These are phyloP conservation scores for Phalloptychus januarius DNA, from an alignment of 2,797 vertebrate genomes.

Conservation along the genomic window DNA sequence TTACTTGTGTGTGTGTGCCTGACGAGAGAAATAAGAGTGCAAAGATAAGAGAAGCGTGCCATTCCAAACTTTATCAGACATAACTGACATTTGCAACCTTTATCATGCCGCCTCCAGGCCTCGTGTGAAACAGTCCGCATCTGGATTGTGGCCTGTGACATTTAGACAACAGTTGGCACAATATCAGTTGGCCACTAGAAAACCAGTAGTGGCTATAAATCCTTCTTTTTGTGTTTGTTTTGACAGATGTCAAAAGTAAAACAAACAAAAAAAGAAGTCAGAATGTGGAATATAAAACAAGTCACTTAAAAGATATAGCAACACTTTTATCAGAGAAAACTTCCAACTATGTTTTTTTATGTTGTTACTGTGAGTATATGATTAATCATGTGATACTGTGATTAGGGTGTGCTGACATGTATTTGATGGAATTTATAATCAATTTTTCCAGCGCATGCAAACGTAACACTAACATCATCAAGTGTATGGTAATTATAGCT, in stretches of 20 bases:
- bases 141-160: slow-evolving; percentile 78
- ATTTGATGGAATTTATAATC: slow-evolving; percentile 53
- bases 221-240: slow-evolving; percentile 29
- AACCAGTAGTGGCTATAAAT: slow-evolving; percentile 53
- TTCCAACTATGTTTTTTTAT: neutral
- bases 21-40: slow-evolving; percentile 24
- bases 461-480: slow-evolving; percentile 81
- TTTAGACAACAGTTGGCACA: slow-evolving; percentile 78
- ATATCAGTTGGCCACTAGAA: slow-evolving; percentile 67
- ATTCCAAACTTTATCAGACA: slow-evolving; percentile 69
- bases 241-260: slow-evolving; percentile 30
- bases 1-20: slow-evolving; percentile 22
- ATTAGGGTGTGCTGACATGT: slow-evolving; percentile 40
- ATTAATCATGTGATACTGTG: slow-evolving; percentile 12
- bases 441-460: slow-evolving; percentile 62
- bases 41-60: slow-evolving; percentile 63
- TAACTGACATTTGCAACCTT: slow-evolving; percentile 76
- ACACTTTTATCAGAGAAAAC: neutral
- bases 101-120: slow-evolving; percentile 67
- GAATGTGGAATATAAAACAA: slow-evolving; percentile 8
- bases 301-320: neutral
- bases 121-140: slow-evolving; percentile 58
- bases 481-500: slow-evolving; percentile 79
- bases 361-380: neutral
- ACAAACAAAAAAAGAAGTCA: slow-evolving; percentile 5